These are phyloP conservation scores for Falcunculus frontatus DNA, from an alignment of 2,113 vertebrate genomes.

Conservation along the genomic window DNA sequence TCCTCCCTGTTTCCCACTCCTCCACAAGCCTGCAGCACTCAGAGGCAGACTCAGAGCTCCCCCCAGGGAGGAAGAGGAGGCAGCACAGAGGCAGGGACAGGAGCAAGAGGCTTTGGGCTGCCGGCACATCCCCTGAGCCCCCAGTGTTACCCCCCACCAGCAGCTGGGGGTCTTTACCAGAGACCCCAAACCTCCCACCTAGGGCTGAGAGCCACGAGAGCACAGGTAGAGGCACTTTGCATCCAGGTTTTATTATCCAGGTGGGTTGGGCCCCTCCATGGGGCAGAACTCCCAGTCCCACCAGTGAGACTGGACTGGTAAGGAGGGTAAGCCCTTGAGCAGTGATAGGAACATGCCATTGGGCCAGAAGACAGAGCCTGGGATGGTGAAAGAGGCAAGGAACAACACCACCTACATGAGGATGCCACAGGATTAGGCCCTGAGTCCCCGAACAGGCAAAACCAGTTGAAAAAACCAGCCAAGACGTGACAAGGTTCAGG, in stretches of 20 bases:
- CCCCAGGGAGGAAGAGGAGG: constrained; percentile 17
- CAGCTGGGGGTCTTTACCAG: neutral
- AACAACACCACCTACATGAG: neutral
- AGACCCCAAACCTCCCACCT: neutral
- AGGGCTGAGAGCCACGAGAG: neutral
- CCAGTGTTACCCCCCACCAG: neutral
- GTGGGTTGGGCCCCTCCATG: rapidly evolving
- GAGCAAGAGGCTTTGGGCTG: neutral
- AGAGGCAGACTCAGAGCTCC: constrained; percentile 34
- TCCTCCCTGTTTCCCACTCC: neutral
- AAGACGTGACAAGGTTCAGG: rapidly evolving
- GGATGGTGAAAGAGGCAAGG: neutral
- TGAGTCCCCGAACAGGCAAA: neutral
- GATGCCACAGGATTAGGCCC: neutral
- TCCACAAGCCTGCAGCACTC: neutral
- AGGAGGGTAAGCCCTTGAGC: neutral
- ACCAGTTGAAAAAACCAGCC: neutral
- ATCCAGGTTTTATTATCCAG: constrained; percentile 20
- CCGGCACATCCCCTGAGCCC: neutral
- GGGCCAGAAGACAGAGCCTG: neutral
- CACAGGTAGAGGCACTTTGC: neutral
- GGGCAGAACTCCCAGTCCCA: neutral
- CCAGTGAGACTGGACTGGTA: neutral
- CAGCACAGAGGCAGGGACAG: neutral
- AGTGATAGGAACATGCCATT: rapidly evolving